These are phyloP conservation scores for Thecophora atra DNA, from an alignment of 2,888 invertebrate species.

Conservation along the genomic window DNA sequence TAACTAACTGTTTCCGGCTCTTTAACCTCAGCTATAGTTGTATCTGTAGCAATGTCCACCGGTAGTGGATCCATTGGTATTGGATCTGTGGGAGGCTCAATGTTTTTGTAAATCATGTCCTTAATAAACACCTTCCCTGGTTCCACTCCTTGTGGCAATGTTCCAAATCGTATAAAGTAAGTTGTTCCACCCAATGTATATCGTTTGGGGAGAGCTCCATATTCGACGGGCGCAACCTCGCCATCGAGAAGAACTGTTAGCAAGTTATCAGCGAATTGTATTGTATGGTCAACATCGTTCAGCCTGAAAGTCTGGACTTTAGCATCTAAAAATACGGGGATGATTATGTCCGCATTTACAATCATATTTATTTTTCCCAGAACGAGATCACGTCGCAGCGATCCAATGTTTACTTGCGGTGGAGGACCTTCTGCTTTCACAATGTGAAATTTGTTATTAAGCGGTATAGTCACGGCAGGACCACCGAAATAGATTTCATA, in stretches of 20 bases:
- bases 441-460: conserved; percentile 80
- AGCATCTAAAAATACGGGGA: conserved; percentile 84
- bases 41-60: background rate
- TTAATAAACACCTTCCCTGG: conserved; percentile 77
- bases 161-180: conserved; percentile 83
- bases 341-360: conserved; percentile 80
- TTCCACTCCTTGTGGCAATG: conserved; percentile 76
- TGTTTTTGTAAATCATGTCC: conserved; percentile 75
- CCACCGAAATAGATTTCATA: conserved; percentile 95
- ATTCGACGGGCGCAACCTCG: conserved; percentile 80
- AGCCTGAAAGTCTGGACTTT: conserved; percentile 83
- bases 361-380: conserved; percentile 86
- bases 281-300: conserved; percentile 76
- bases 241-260: conserved; percentile 82
- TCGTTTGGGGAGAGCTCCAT: conserved; percentile 84
- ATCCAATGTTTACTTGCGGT: conserved; percentile 92
- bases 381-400: conserved; percentile 81
- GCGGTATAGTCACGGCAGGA: conserved; percentile 80
- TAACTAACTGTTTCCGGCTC: conserved; percentile 3
- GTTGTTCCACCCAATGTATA: conserved; percentile 78
- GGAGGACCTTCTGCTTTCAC: conserved; percentile 90
- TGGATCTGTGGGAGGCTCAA: conserved; percentile 49
- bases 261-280: conserved; percentile 83
- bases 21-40: background rate
- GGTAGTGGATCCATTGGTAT: background rate